Evolutionary conservation across 2,888 invertebrate species (phyloP), one percentile per base, ranked within the genome.

Genomic region (Nematopogon swammerdamellus): DNA sequence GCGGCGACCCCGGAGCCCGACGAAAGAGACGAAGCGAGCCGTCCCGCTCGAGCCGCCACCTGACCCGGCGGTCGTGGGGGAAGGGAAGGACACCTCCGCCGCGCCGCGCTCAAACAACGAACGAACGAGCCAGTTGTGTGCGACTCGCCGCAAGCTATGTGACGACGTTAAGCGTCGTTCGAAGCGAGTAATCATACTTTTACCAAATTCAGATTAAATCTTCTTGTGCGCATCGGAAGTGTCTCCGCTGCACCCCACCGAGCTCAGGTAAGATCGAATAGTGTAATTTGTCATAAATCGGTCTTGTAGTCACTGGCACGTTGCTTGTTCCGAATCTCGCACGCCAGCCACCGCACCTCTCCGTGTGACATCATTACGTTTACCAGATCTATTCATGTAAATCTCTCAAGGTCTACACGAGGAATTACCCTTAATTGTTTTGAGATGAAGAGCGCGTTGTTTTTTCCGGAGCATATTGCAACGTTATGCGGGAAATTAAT

Each of bases 101-200:
- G n/a, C n/a, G n/a, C n/a, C 76, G 76, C 72, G 72, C 75, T 76
- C 71, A 73, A 75, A 76, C 76, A 77, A 77, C 36, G 36, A 36
- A 14, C 36, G 5, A 25, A 8, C 36, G 11, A 36, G n/a, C 25
- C n/a, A 36, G 36, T 36, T 36, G 36, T 36, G 36, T 36, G 36
- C n/a, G 36, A 36, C 36, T 36, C 36, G 36, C n/a, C 36, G 36
- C 3, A 8, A 4, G 36, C 36, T 4, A 36, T 14, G 4, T 36
- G 11, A 36, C 36, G n/a, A 36, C 36, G 36, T 14, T 4, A 6
- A 25, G 8, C 25, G 8, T 25, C 8, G 4, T 25, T 25, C n/a
- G n/a, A 8, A 25, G 25, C 4, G 8, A 25, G 8, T 25, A 6
- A 4, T 25, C 25, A 25, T 25, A 25, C 25, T 25, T 25, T 25